Conservation (phyloP, 2,888 invertebrate genomes). For the Unio pictorum region DNA sequence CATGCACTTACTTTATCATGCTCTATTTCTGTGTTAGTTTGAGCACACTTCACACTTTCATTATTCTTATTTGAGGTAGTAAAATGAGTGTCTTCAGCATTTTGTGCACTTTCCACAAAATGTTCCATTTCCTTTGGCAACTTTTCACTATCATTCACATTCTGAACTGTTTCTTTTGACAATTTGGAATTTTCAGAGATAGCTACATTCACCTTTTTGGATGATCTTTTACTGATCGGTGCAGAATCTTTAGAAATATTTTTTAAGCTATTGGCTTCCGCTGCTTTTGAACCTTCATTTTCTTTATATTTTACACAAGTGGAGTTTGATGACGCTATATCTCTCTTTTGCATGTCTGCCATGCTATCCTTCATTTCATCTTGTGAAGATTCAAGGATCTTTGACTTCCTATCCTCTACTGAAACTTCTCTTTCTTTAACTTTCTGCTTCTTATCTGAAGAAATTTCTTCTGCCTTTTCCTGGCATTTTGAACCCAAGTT, state of each 20-base stretch:
- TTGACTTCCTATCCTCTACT: no score
- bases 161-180: background rate
- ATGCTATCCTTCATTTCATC: background rate
- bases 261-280: background rate
- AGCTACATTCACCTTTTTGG: background rate
- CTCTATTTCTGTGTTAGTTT: constrained; percentile 3
- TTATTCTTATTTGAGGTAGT: background rate
- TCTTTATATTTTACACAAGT: background rate
- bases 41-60: background rate
- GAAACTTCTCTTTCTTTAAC: no score
- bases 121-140: background rate
- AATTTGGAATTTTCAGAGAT: background rate
- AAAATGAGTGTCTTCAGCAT: background rate
- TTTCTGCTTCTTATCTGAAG: no score
- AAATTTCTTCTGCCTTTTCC: no score
- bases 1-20: background rate
- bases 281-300: constrained; percentile 2
- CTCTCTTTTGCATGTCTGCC: background rate
- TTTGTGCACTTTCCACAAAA: background rate
- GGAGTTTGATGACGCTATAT: background rate
- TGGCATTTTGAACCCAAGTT: no score
- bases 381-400: no score
- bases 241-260: background rate
- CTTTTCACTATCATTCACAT: background rate
- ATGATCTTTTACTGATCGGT: background rate